Evolutionary conservation across 2,113 vertebrate species (phyloP).

Genomic region (Siphamia tubifer): DNA sequence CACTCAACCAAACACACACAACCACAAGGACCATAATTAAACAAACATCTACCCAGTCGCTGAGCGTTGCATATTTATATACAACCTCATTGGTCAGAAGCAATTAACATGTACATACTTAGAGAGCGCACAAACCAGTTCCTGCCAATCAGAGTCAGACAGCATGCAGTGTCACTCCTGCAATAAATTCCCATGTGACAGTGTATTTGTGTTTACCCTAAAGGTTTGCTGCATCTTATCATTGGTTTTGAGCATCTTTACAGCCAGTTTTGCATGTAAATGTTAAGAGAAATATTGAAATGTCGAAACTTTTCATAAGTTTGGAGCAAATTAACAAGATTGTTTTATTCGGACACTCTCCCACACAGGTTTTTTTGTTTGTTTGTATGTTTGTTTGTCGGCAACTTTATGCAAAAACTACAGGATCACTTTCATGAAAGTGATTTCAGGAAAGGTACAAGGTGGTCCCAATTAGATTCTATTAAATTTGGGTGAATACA

Average conservation of each 20-base stretch:
- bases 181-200: background rate
- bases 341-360: no score
- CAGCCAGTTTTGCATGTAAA: no score
- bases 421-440: no score
- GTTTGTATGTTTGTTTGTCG: no score
- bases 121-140: background rate
- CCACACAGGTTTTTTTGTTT: no score
- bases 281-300: constrained; percentile 13
- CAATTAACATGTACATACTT: constrained; percentile 55
- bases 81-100: constrained; percentile 68
- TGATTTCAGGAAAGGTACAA: no score
- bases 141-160: constrained; percentile 33
- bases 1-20: constrained; percentile 66
- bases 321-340: no score
- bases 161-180: constrained; percentile 1
- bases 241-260: background rate
- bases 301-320: no score
- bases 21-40: constrained; percentile 69
- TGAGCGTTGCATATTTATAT: constrained; percentile 58
- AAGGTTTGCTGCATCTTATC: background rate
- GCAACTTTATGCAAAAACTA: no score
- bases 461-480: no score
- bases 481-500: no score
- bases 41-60: constrained; percentile 66
- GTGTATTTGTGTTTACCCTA: background rate